A percentile compares a stretch with the other conserved stretches of the same genome.
These are phyloP conservation scores for Penaeus japonicus DNA, from an alignment of 1,140 invertebrate species.

Conservation along the genomic window DNA sequence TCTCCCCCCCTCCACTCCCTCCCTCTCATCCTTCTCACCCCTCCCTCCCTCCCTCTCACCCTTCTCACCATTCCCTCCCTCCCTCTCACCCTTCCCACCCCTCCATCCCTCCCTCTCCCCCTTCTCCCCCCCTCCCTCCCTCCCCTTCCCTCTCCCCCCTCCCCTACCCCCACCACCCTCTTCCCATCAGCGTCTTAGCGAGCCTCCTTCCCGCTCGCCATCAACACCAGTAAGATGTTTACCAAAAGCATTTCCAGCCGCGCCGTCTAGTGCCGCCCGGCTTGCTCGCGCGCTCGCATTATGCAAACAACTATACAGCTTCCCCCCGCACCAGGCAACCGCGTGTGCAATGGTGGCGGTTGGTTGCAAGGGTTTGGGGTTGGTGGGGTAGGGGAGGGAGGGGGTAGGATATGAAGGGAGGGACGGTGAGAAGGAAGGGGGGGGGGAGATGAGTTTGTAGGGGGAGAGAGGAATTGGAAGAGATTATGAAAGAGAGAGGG, in stretches of 20 bases:
- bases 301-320: too few species aligned
- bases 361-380: too few species aligned
- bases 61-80: background rate
- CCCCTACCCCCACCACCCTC: background rate
- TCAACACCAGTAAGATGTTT: background rate
- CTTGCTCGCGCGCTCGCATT: background rate
- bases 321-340: too few species aligned
- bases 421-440: background rate
- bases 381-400: background rate
- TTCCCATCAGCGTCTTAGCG: background rate
- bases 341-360: too few species aligned
- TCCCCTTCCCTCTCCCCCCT: background rate
- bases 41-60: background rate
- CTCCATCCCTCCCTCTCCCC: background rate
- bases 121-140: background rate
- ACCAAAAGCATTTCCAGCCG: too few species aligned
- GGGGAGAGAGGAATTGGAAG: background rate
- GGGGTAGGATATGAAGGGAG: too few species aligned
- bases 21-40: too few species aligned
- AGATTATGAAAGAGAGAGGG: background rate
- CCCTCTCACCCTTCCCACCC: background rate
- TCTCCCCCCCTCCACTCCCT: too few species aligned
- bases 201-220: background rate
- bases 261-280: background rate
- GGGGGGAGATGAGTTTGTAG: background rate